These are phyloP conservation scores for Hydra vulgaris DNA, from an alignment of 30 jellyfish, hydroid and myxozoan genomes.

Conservation along the genomic window DNA sequence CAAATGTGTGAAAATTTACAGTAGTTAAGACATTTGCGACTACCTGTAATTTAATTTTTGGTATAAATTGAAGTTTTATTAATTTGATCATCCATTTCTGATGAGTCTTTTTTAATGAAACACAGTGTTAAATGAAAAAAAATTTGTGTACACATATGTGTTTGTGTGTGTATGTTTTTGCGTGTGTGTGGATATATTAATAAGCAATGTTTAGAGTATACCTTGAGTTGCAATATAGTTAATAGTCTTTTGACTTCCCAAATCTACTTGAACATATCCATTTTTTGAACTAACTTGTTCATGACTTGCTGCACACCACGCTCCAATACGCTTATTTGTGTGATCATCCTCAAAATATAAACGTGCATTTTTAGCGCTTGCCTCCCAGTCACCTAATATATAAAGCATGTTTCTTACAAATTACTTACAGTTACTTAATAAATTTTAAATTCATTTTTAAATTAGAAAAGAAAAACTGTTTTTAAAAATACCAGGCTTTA, in stretches of 20 bases:
- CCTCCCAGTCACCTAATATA: conserved; percentile 45
- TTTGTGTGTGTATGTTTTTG: no score
- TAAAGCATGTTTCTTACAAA: not conserved
- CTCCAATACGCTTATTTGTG: conserved; percentile 82
- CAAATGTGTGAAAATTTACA: no score
- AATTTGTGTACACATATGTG: no score
- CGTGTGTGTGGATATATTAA: not conserved
- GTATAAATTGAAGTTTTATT: no score
- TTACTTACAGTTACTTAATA: not conserved
- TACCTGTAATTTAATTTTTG: no score
- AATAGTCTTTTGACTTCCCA: conserved; percentile 43
- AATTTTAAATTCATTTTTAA: not conserved
- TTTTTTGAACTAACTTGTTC: conserved; percentile 6
- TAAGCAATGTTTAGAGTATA: not conserved
- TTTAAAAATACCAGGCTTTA: conserved; percentile 48
- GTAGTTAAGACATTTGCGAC: no score
- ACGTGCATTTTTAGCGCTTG: conserved; percentile 79
- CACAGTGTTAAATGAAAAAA: no score
- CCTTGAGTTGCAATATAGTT: conserved; percentile 89
- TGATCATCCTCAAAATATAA: conserved; percentile 69
- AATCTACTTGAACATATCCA: conserved; percentile 68
- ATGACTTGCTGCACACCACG: conserved; percentile 71
- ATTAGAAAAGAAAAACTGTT: not conserved
- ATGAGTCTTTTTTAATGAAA: no score
- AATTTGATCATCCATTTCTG: no score